Conservation (phyloP, 2,797 vertebrate species). For the Sebastes trivittatus region DNA sequence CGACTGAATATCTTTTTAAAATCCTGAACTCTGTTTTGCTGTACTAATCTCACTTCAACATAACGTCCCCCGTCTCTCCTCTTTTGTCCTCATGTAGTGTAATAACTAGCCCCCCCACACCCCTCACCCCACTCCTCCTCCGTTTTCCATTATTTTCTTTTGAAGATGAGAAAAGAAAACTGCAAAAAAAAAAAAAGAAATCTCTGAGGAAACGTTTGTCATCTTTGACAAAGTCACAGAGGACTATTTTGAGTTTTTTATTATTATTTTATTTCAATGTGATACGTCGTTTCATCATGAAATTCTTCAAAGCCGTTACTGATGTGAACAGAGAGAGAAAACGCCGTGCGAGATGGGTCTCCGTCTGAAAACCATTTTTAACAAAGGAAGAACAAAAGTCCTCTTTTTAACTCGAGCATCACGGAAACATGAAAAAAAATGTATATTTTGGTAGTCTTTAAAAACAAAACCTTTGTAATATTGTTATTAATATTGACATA, state of each 20-base stretch:
- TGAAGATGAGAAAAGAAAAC: slow-evolving; percentile 69
- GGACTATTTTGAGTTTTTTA: slow-evolving; percentile 61
- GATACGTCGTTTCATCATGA: slow-evolving; percentile 62
- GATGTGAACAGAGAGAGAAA: slow-evolving; percentile 59
- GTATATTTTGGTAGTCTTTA: slow-evolving; percentile 96
- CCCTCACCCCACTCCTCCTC: neutral
- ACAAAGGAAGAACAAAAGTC: slow-evolving; percentile 82
- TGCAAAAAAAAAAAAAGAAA: slow-evolving; percentile 59
- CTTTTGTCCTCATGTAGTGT: slow-evolving; percentile 65
- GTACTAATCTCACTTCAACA: slow-evolving; percentile 83
- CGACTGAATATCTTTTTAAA: slow-evolving; percentile 83
- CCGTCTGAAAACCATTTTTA: slow-evolving; percentile 68
- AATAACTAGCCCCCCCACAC: slow-evolving; percentile 43
- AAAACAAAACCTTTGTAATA: slow-evolving; percentile 85
- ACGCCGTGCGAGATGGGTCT: slow-evolving; percentile 38
- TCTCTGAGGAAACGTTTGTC: slow-evolving; percentile 57
- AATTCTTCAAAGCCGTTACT: slow-evolving; percentile 72
- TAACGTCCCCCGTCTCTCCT: slow-evolving; percentile 64
- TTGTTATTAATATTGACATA: slow-evolving; percentile 84
- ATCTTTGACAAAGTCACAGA: slow-evolving; percentile 63
- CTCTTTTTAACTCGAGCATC: slow-evolving; percentile 72
- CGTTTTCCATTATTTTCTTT: slow-evolving; percentile 45
- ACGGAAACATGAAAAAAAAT: slow-evolving; percentile 77
- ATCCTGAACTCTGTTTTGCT: slow-evolving; percentile 76
- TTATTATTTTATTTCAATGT: slow-evolving; percentile 72